Percentiles rank a stretch among this genome's conserved stretches.
Evolutionary conservation across 2,888 invertebrate genomes (phyloP).

Genomic region (Gasteruption jaculator): DNA sequence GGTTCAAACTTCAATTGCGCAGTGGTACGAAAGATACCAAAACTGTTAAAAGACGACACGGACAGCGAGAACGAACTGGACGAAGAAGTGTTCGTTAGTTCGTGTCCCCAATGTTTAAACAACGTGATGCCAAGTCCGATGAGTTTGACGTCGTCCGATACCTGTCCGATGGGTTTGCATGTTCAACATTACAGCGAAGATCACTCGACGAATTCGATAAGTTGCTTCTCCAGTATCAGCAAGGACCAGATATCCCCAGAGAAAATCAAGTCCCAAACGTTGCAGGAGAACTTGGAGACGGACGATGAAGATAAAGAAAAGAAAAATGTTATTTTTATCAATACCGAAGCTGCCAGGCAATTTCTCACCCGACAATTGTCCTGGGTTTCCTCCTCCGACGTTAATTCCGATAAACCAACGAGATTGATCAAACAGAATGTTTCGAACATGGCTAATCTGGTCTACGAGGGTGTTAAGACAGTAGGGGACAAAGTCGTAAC

Average conservation of each 20-base stretch:
- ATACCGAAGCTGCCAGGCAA: constrained; percentile 73
- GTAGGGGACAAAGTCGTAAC: constrained; percentile 72
- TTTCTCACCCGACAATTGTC: constrained; percentile 71
- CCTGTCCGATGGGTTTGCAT: constrained; percentile 61
- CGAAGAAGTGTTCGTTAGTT: constrained; percentile 63
- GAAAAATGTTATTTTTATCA: constrained; percentile 68
- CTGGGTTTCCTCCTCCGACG: constrained; percentile 64
- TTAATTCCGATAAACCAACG: constrained; percentile 64
- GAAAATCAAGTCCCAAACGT: not conserved
- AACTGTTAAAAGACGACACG: constrained; percentile 48
- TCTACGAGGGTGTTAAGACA: constrained; percentile 71
- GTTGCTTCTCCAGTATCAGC: constrained; percentile 49
- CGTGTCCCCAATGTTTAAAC: constrained; percentile 60
- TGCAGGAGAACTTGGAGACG: constrained; percentile 15
- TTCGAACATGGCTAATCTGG: constrained; percentile 68
- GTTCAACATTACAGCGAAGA: constrained; percentile 61
- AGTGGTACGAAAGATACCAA: constrained; percentile 62
- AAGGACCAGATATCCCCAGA: too few relatives aligned
- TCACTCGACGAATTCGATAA: constrained; percentile 57
- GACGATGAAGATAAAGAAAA: constrained; percentile 48
- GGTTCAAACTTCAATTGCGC: constrained; percentile 76
- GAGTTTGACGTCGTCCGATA: constrained; percentile 60
- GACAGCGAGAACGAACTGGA: constrained; percentile 60
- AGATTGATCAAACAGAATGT: constrained; percentile 71
- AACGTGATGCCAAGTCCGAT: constrained; percentile 36